Evolutionary conservation across 1,140 invertebrate genomes (phyloP).

Genomic region (Lepidurus arcticus): DNA sequence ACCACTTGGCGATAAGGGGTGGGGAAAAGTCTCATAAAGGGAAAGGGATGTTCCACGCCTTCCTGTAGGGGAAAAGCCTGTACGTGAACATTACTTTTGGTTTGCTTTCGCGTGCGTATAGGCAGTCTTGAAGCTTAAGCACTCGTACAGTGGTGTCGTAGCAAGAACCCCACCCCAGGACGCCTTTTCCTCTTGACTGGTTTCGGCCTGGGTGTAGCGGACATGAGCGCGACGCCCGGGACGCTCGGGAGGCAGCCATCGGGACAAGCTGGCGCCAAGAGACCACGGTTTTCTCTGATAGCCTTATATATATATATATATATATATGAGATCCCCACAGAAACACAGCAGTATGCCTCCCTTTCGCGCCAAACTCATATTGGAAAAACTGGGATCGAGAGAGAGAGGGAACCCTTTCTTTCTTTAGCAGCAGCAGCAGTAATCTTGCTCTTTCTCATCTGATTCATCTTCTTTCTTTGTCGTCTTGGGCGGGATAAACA

Average conservation of each 20-base stretch:
- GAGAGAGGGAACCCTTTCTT: background rate
- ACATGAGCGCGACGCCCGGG: slow-evolving; percentile 4
- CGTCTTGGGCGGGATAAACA: slow-evolving; percentile 9
- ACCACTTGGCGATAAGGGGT: too few species aligned
- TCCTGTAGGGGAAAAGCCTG: too few species aligned
- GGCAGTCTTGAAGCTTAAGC: background rate
- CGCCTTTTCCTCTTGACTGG: slow-evolving; percentile 3
- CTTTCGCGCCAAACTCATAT: background rate
- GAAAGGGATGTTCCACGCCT: too few species aligned
- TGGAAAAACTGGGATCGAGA: background rate
- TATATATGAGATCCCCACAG: background rate
- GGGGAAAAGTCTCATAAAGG: too few species aligned
- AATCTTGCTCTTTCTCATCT: background rate
- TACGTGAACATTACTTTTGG: background rate
- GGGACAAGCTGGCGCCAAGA: slow-evolving; percentile 20
- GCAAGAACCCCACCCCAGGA: background rate
- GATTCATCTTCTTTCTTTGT: background rate
- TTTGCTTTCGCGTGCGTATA: background rate
- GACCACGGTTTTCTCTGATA: slow-evolving; percentile 12
- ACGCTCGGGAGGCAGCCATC: background rate
- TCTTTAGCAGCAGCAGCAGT: background rate
- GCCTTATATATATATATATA: slow-evolving; percentile 7
- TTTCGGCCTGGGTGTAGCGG: background rate
- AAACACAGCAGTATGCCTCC: slow-evolving; percentile 1
- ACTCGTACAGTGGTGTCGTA: background rate